Evolutionary conservation across 2,888 invertebrate species (phyloP), one percentile per base, ranked within the genome.

Genomic region (Drosophila vallismaia): DNA sequence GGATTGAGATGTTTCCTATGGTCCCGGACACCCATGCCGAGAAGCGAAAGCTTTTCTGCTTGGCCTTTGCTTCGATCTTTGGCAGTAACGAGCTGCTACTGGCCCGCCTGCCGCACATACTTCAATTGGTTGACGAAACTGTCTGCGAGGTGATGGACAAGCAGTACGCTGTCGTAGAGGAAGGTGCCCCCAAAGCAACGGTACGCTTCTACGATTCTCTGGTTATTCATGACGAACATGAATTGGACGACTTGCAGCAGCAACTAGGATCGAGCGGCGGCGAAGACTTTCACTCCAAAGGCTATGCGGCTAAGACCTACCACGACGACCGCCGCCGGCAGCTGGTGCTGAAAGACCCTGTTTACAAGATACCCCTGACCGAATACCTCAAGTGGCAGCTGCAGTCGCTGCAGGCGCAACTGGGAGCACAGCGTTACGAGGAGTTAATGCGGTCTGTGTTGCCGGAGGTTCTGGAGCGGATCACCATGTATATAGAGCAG

Each of bases 101-200:
- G 60, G 94, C 95, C 80, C 93, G 95, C 75, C 95, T 97, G 89
- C 93, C 95, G 31, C 94, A 93, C 28, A 95, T 97, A 46, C 92
- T 97, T 83, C 92, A 95, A 44, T 95, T 95, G 81, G 93, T 97
- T 67, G 93, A 95, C 1, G 96, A 96, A 91, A 94, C 95, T 0
- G 92, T 97, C 46, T 95, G 96, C 88, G 97, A 97, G 88, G 94
- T 97, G 48, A 95, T 95, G 91, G 93, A 93, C 26, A 95, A 96
- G 79, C 95, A 95, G 40, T 94, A 77, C n/a, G 62, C 86, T 9
- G 73, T 71, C 0, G 48, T 51, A 6, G 74, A 69, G 2, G 86
- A 83, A 36, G 67, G 72, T 6, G 76, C 64, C 4, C 69, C 78
- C 3, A 76, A 80, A 58, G 19, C 72, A 9, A 82, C 88, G 28